Evolutionary conservation across 2,888 invertebrate species (phyloP), one percentile per base, ranked within the genome.

Genomic region (Syritta pipiens): DNA sequence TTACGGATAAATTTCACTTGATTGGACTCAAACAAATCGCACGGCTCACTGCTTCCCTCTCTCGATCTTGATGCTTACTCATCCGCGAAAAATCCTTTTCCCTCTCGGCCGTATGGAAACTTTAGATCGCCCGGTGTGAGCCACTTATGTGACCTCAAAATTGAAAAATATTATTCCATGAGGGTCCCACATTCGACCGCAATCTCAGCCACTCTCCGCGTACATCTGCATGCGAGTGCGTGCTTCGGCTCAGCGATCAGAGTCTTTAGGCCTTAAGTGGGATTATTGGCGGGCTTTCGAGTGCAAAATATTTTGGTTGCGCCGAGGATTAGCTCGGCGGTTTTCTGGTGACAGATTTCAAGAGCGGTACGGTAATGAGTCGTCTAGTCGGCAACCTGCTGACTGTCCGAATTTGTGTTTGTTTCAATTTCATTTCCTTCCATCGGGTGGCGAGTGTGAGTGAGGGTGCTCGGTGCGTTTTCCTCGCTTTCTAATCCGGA

Each of bases 301-400:
- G 63, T 51, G 76, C n/a, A 77, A 71, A 71, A 77, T 71, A 65
- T 77, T 71, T 40, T 48, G 53, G 5, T 59, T 9, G 9, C 12
- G 12, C 3, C 22, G 10, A 9, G 12, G 59, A 28, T 44, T 37
- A 37, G n/a, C 17, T 55, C n/a, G 26, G 10, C 14, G 46, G 44
- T 28, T 60, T 60, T 51, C n/a, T 44, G 35, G 77, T 72, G 77
- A 77, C 77, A 77, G 59, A 77, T 77, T 77, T 77, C 42, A 51
- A 77, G 60, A 51, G 65, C 24, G 10, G 37, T 7, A 32, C 32
- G 53, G 46, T 67, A 67, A 55, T 55, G 53, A 37, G 19, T 9
- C 37, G 9, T n/a, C n/a, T n/a, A n/a, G n/a, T n/a, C n/a, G 35
- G 65, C 40, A 65, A 77, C 71, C 77, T 71, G 77, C 77, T 65